Percentiles rank a stretch among this genome's conserved stretches.
Conservation (phyloP, 2,888 invertebrate species). For the Volucella bombylans region DNA sequence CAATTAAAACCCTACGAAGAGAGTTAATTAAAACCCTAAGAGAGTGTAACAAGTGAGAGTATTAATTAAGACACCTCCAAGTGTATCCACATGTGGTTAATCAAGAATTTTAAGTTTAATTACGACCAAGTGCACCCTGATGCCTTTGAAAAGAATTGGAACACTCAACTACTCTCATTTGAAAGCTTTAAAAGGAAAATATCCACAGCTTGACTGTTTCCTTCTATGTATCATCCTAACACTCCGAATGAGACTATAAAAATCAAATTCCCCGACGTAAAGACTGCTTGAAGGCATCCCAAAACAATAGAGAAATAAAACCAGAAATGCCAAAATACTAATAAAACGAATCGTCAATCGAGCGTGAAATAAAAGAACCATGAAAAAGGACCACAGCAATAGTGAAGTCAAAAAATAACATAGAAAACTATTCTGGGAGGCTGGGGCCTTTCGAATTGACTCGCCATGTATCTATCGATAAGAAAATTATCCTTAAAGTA, state of each 20-base stretch:
- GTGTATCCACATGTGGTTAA: neutral
- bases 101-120: neutral
- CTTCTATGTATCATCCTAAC: neutral
- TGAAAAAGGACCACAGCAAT: conserved; percentile 33
- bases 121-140: too few species aligned
- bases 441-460: conserved; percentile 22
- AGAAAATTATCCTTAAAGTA: conserved; percentile 52
- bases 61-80: conserved; percentile 23
- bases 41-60: conserved; percentile 5
- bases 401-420: conserved; percentile 16
- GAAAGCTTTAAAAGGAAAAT: too few species aligned
- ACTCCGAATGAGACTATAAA: neutral
- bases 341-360: conserved; percentile 53
- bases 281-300: conserved; percentile 2
- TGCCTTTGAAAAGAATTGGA: too few species aligned
- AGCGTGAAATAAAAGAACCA: conserved; percentile 57
- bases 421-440: conserved; percentile 2
- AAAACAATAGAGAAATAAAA: neutral
- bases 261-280: conserved; percentile 5
- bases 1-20: conserved; percentile 29
- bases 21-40: conserved; percentile 18
- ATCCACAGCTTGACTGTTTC: too few species aligned
- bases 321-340: conserved; percentile 24
- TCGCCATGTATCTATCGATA: conserved; percentile 37
- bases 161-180: too few species aligned